Evolutionary conservation across 2,113 vertebrate genomes (phyloP).

Genomic region (Puntigrus tetrazona): DNA sequence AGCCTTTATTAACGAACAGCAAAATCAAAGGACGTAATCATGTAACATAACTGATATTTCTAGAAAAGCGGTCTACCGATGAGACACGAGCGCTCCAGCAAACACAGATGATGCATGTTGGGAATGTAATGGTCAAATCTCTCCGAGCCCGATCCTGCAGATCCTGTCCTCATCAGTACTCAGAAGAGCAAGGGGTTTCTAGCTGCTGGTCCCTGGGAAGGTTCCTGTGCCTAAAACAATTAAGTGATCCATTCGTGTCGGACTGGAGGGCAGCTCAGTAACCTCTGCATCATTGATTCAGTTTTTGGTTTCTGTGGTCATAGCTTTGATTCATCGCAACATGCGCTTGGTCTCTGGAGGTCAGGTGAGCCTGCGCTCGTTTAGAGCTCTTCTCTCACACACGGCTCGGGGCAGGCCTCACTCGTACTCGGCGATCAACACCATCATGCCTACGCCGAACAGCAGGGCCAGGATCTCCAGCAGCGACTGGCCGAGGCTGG

Average conservation of each 20-base stretch:
- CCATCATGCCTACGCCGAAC: conserved; percentile 89
- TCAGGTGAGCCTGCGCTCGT: neutral
- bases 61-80: neutral
- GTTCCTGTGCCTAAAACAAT: neutral
- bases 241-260: neutral
- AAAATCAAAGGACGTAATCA: neutral
- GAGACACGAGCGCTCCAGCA: neutral
- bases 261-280: neutral
- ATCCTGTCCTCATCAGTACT: neutral
- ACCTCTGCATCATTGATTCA: neutral
- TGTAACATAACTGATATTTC: neutral
- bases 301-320: neutral
- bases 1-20: neutral
- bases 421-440: conserved; percentile 86
- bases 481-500: conserved; percentile 81
- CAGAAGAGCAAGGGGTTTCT: neutral
- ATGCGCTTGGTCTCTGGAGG: neutral
- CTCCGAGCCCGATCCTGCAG: too few species aligned
- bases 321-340: neutral
- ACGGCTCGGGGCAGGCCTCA: conserved; percentile 59
- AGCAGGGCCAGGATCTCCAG: conserved; percentile 86
- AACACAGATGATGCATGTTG: neutral
- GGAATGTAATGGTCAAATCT: neutral
- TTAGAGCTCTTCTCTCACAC: neutral
- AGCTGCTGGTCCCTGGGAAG: neutral